Evolutionary conservation across 2,888 invertebrate genomes (phyloP).

Genomic region (Amphiduros pacificus): DNA sequence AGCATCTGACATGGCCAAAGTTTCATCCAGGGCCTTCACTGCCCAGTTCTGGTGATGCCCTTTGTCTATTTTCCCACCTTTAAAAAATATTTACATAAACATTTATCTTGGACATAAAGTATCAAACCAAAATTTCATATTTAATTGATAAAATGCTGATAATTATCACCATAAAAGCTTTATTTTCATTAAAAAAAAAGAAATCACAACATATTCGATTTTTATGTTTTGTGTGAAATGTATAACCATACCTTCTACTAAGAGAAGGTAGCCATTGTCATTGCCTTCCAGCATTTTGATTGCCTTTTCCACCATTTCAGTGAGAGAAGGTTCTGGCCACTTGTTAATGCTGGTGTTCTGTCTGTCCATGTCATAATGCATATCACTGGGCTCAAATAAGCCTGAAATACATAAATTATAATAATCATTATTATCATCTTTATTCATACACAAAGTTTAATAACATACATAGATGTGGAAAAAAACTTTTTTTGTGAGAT

Average conservation of each 20-base stretch:
- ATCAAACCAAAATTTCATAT: no score
- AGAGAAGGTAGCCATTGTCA: slow-evolving; percentile 31
- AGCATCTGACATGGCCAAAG: slow-evolving; percentile 11
- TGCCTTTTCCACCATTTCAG: slow-evolving; percentile 30
- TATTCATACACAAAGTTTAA: no score
- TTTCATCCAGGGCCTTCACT: slow-evolving; percentile 5
- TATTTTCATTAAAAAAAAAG: no score
- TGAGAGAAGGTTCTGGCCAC: slow-evolving; percentile 59
- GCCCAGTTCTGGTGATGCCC: slow-evolving; percentile 11
- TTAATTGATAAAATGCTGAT: no score
- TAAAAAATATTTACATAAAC: slow-evolving; percentile 56
- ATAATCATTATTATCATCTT: no score
- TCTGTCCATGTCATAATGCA: slow-evolving; percentile 68
- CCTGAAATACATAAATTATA: no score
- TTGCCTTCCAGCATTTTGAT: slow-evolving; percentile 23
- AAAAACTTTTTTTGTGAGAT: no score
- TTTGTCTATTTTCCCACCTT: slow-evolving; percentile 35
- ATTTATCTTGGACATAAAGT: no score
- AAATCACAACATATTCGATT: no score
- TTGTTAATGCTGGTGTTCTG: slow-evolving; percentile 3
- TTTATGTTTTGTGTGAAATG: no score
- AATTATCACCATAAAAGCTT: no score
- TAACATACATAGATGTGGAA: no score
- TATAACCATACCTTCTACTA: slow-evolving; percentile 31
- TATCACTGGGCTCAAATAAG: slow-evolving; percentile 63